Base-by-base conservation (phyloP, 2,888 invertebrate genomes). In the Athalia cordata region DNA sequence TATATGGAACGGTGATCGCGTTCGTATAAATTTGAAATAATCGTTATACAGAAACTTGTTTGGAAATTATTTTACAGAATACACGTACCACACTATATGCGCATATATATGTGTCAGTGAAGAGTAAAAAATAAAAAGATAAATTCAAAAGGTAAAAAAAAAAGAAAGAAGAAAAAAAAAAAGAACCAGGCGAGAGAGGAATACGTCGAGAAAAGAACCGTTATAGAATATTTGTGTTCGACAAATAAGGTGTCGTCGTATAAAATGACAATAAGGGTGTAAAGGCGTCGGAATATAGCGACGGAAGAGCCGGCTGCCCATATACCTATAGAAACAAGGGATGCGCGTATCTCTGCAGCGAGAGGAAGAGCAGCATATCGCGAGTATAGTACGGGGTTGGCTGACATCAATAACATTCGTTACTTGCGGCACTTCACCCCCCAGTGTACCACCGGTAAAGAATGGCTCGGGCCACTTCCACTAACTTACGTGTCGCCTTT, bases 371-470 rank as follows among this genome's bases (percentile, higher is more conserved):
- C 29, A 29, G 29, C 29, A 29, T 29, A 29, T 29, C 29, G 29
- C 29, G 29, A 29, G 29, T 29, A 29, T 29, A 29, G 29, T 29
- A 29, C 29, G 29, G 29, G 29, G 29, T 29, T 29, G n/a, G 47
- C 59, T 84, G 83, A 84, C 87, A 87, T 87, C 87, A 87, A 87
- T 87, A 87, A 87, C 87, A 86, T 87, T 87, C 86, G 87, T 87
- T 87, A 87, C 84, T 84, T 82, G 82, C 77, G 79, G 77, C 81
- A 79, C 80, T 75, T 43, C n/a, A 64, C 64, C 64, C 49, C 49
- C 29, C 79, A 78, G 78, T 29, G 29, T 29, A 29, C 29, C 81
- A 79, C 80, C 74, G 72, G 81, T 83, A 84, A 83, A 84, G 86
- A 83, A 84, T 85, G 83, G 84, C 84, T 80, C 81, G 78, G 80